Evolutionary conservation across 2,888 invertebrate species (phyloP).

Genomic region (Synergus umbraculus): DNA sequence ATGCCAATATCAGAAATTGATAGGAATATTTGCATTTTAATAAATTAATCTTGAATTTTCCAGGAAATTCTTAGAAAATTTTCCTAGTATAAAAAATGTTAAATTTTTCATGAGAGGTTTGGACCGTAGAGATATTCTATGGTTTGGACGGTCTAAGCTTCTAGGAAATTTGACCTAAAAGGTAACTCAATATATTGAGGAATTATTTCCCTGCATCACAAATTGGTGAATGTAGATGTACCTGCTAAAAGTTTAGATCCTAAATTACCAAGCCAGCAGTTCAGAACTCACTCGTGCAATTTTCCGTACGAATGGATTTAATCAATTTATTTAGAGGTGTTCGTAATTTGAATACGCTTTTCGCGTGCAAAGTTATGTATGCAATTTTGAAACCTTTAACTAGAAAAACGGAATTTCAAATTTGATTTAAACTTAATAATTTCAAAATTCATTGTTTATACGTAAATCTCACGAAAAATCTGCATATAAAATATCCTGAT

Average conservation of each 20-base stretch:
- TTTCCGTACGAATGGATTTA: slow-evolving; percentile 7
- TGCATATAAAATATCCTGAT: background rate
- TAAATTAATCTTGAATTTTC: background rate
- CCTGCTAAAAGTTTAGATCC: slow-evolving; percentile 1
- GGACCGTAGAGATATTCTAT: too few species aligned
- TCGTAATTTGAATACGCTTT: background rate
- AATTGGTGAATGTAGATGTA: slow-evolving; percentile 1
- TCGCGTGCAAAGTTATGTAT: background rate
- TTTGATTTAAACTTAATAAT: background rate
- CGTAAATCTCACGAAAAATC: background rate
- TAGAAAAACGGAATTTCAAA: background rate
- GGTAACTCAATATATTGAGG: slow-evolving; percentile 22
- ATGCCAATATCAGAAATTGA: background rate
- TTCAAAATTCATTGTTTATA: background rate
- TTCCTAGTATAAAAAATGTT: too few species aligned
- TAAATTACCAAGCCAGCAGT: slow-evolving; percentile 16
- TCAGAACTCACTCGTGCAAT: slow-evolving; percentile 23
- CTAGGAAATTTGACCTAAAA: slow-evolving; percentile 19
- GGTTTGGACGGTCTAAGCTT: background rate
- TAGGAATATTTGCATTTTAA: background rate
- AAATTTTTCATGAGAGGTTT: background rate
- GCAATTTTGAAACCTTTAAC: background rate
- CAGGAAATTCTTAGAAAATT: too few species aligned
- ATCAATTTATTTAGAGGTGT: slow-evolving; percentile 16
- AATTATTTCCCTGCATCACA: background rate